These are phyloP conservation scores for Lepidurus couesii DNA, from an alignment of 1,140 invertebrate genomes.

Conservation along the genomic window DNA sequence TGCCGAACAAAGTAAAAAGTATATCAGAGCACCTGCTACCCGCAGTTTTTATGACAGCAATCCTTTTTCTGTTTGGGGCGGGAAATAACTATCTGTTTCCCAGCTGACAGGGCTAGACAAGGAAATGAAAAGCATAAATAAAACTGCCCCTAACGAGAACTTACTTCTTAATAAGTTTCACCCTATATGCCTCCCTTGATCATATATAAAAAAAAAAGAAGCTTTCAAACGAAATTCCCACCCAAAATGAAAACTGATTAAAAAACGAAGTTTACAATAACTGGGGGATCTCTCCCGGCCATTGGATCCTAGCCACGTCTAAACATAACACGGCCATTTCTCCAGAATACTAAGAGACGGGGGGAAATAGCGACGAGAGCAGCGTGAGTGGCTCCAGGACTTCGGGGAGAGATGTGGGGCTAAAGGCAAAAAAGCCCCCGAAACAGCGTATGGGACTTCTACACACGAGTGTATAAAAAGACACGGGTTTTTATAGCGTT, in stretches of 20 bases:
- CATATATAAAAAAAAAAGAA: no score
- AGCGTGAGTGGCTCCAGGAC: neutral
- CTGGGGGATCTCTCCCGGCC: neutral
- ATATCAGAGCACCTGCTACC: slow-evolving; percentile 18
- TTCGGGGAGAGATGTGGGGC: neutral
- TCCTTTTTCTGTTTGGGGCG: neutral
- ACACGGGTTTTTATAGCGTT: slow-evolving; percentile 3
- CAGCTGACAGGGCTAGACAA: neutral
- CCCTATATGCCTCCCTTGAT: no score
- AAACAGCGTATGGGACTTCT: neutral
- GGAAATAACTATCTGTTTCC: neutral
- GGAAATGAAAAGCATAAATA: neutral
- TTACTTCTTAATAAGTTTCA: neutral
- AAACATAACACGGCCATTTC: neutral
- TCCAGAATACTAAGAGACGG: neutral
- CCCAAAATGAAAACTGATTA: no score
- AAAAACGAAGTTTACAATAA: no score
- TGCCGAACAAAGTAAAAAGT: neutral
- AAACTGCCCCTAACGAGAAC: neutral
- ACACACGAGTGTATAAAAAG: neutral
- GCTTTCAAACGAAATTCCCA: no score
- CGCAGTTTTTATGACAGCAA: neutral
- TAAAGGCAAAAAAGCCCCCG: neutral
- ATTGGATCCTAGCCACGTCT: slow-evolving; percentile 9
- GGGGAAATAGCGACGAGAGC: neutral